phyloP scores from a whole-genome alignment of 1,140 invertebrate genomes.

The Cydia splendana region DNA sequence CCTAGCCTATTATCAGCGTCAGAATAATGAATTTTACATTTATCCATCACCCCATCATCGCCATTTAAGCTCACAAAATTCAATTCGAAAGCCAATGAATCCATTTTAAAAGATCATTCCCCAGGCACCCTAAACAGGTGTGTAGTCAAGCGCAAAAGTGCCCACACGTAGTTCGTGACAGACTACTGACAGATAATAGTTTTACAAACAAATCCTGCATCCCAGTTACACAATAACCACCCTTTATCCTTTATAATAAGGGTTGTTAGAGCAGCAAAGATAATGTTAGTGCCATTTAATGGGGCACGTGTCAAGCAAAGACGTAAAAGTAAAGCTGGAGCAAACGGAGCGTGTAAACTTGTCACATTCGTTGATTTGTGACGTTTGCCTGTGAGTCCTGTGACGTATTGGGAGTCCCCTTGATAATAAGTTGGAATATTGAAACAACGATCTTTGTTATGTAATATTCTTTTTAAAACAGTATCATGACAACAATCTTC shows the following conservation, averaged over 20 bases:
- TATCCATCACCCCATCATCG: neutral
- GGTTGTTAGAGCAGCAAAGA: neutral
- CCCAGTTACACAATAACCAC: neutral
- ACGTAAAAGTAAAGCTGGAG: conserved; percentile 28
- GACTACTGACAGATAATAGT: conserved; percentile 58
- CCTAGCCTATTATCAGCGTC: neutral
- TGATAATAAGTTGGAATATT: neutral
- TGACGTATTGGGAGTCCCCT: conserved; percentile 24
- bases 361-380: conserved; percentile 27
- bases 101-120: conserved; percentile 29
- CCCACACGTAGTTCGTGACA: conserved; percentile 59
- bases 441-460: neutral
- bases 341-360: conserved; percentile 26
- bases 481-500: too few species aligned
- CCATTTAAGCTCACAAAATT: neutral
- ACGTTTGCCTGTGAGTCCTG: conserved; percentile 17
- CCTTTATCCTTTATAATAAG: conserved; percentile 1
- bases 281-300: conserved; percentile 14
- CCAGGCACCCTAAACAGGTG: conserved; percentile 54
- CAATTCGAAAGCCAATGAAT: conserved; percentile 18
- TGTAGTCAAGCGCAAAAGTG: conserved; percentile 68
- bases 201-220: conserved; percentile 37
- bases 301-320: conserved; percentile 30
- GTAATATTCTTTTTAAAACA: neutral
- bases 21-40: neutral